Conservation (phyloP, 2,797 vertebrate genomes). For the Rhynchonycteris naso region DNA sequence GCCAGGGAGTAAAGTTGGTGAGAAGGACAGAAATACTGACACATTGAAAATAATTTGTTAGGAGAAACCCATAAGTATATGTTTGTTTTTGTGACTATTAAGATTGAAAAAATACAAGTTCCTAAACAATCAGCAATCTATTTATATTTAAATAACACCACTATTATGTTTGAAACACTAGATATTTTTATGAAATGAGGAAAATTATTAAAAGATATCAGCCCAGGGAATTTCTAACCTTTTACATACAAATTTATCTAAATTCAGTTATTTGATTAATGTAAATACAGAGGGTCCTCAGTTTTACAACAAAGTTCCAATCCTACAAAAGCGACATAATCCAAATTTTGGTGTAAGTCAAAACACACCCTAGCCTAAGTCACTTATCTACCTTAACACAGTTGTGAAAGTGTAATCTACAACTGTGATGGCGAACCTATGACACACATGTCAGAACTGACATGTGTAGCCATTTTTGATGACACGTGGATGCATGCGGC, state of each 20-base stretch:
- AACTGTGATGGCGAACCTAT: too few species aligned
- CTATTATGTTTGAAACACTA: slow-evolving; percentile 23
- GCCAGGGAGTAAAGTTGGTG: neutral
- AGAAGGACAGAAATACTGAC: neutral
- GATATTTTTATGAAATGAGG: slow-evolving; percentile 1
- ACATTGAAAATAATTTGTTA: neutral
- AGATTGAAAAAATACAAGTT: neutral
- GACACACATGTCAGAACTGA: too few species aligned
- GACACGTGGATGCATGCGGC: too few species aligned
- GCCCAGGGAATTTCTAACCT: neutral
- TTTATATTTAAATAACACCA: slow-evolving; percentile 39
- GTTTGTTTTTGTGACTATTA: slow-evolving; percentile 10
- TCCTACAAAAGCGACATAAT: too few species aligned
- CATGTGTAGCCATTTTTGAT: too few species aligned
- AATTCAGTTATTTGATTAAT: slow-evolving; percentile 45
- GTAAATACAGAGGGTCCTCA: neutral
- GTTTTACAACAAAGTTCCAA: too few species aligned
- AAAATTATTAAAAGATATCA: slow-evolving; percentile 37
- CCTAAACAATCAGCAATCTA: neutral
- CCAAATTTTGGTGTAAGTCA: too few species aligned
- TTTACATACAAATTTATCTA: neutral
- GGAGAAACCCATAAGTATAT: slow-evolving; percentile 3
- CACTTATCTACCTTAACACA: too few species aligned
- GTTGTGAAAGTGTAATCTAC: too few species aligned
- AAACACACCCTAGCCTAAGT: too few species aligned